Evolutionary conservation across 2,888 invertebrate species (phyloP), one percentile per base, ranked within the genome.

Genomic region (Holacanthella duospinosa): DNA sequence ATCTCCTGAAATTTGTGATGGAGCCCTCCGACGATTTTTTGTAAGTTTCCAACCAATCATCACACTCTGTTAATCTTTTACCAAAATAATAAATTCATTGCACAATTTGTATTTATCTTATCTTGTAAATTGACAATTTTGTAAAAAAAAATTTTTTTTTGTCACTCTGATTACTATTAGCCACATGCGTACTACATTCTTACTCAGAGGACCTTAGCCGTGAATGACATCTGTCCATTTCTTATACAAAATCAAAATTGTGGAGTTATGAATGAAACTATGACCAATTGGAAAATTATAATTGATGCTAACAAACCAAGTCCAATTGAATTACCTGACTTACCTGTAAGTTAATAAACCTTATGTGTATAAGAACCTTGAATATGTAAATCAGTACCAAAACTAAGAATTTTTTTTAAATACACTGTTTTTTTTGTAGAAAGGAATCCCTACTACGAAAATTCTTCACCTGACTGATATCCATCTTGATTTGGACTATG

Each of bases 401-500:
- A 12, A 21, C 25, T 2, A 55, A 26, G 29, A 26, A 60, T 26
- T 28, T 43, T 43, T 29, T 2, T n/a, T n/a, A n/a, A n/a, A n/a
- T n/a, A n/a, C n/a, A n/a, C n/a, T n/a, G n/a, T n/a, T 24, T 28
- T 60, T n/a, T 26, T 6, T 48, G 4, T 16, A 66, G 63, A 61
- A 44, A 12, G 58, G 61, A 26, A 65, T 60, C 27, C 64, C 69
- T 2, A 61, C 62, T 24, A 64, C 75, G 3, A 75, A 77, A 61
- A 76, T 89, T 19, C 80, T 86, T 2, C 85, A 90, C 43, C 74
- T 90, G 61, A 84, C 87, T 0, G 90, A 93, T 74, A 83, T 88
- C 43, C 93, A 93, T 75, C 83, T 86, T 60, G 92, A 93, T 77
- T 85, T 86, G 0, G 75, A 82, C 2, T 93, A 93, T 75, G 80